Base-by-base conservation (phyloP, 2,113 vertebrate species). In the Reinhardtius hippoglossoides region DNA sequence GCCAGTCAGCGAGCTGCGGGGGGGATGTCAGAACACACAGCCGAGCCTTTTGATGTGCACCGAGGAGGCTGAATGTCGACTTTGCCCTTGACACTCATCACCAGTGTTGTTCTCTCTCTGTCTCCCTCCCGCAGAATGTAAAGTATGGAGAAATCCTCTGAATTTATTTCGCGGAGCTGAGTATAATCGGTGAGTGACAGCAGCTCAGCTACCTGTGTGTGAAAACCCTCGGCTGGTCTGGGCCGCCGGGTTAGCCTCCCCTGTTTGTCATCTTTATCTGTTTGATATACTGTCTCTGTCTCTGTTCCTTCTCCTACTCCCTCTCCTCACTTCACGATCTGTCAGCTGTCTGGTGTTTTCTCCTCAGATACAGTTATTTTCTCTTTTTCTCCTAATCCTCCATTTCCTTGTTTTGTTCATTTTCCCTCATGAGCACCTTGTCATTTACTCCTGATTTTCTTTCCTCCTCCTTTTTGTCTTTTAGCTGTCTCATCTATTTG, bases 91-190 rank as follows among this genome's bases (percentile, higher is more conserved):
- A 70, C 67, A 16, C 71, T 84, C 65, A 71, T 72, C 77, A 2
- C 10, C 42, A 0, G 2, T 57, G 31, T 76, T 76, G 35, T 63
- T 87, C 55, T 81, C 63, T 88, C 84, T 61, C 20, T 62, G 27
- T 80, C 23, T 78, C 82, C 44, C 88, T 92, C 88, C 70, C 66
- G 80, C 94, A 99, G 98, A 99, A 93, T 99, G 98, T 95, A 99
- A 99, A 95, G 98, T 99, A 26, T 99, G 98, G 98, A 94, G 98
- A 93, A 99, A 99, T 95, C 98, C 97, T 58, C 94, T 99, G 88
- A 99, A 99, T 94, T 94, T 99, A 80, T 99, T 99, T 91, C 93
- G 98, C 89, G 98, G 98, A 88, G 98, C 98, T 1, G 98, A 99
- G 87, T 99, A 99, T 94, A 99, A 99, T 92, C 93, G 98, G 98